These are phyloP conservation scores for Brachyalestes nurse DNA, from an alignment of 2,797 vertebrate species.

Conservation along the genomic window DNA sequence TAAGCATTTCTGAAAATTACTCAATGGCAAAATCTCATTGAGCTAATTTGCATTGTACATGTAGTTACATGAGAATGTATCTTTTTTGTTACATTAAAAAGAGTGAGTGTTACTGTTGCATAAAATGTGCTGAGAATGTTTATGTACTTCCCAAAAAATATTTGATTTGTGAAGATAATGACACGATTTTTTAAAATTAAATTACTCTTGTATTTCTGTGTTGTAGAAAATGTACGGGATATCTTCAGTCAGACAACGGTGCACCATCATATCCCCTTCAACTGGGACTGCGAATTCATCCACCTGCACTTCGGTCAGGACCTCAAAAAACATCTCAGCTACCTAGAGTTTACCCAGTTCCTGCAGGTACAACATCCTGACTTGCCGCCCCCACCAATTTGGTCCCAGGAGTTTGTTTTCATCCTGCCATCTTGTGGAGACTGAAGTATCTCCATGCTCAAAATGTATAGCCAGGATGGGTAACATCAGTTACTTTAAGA, in stretches of 20 bases:
- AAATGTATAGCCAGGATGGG: not conserved
- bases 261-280: conserved; percentile 98
- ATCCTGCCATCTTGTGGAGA: conserved; percentile 38
- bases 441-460: conserved; percentile 11
- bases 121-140: not conserved
- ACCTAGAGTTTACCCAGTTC: conserved; percentile 97
- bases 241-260: conserved; percentile 96
- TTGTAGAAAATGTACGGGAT: conserved; percentile 93
- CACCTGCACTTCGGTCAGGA: conserved; percentile 95
- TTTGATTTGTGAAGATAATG: not conserved
- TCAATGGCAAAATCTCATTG: not conserved
- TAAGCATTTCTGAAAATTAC: not conserved
- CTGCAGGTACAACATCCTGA: conserved; percentile 83
- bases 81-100: too few species aligned
- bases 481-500: conserved; percentile 7
- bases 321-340: conserved; percentile 92
- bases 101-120: too few species aligned
- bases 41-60: not conserved
- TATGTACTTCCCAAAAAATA: not conserved
- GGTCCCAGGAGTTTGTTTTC: conserved; percentile 10
- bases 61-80: too few species aligned
- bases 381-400: not conserved
- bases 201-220: not conserved
- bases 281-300: conserved; percentile 98
- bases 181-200: not conserved